Conservation (phyloP, 2,797 vertebrate genomes). For the Lacerta agilis region DNA sequence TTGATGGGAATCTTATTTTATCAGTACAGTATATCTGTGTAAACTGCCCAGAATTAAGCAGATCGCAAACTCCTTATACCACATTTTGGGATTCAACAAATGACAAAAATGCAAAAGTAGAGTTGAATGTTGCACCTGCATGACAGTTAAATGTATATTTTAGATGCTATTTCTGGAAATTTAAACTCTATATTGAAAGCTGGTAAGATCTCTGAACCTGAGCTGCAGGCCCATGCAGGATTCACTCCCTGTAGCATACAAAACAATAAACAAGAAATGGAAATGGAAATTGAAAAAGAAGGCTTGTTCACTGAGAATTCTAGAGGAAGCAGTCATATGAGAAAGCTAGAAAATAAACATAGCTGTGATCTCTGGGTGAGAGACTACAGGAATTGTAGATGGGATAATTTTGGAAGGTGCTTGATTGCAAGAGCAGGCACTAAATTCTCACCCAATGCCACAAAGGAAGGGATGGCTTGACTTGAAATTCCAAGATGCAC, state of each 20-base stretch:
- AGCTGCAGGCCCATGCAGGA: background rate
- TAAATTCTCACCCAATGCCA: background rate
- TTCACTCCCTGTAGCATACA: background rate
- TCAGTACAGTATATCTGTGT: background rate
- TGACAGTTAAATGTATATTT: background rate
- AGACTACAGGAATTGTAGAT: constrained; percentile 27
- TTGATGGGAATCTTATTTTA: background rate
- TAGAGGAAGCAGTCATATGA: constrained; percentile 20
- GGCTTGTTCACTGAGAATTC: background rate
- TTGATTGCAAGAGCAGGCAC: no score
- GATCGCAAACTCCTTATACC: background rate
- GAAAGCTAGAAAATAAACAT: constrained; percentile 17
- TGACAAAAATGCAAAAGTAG: background rate
- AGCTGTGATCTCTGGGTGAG: background rate
- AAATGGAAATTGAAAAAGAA: constrained; percentile 1
- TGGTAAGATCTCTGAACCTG: background rate
- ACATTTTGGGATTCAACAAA: background rate
- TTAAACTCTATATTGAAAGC: background rate
- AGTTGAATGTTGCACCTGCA: background rate
- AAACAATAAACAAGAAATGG: background rate
- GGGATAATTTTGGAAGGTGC: constrained; percentile 44
- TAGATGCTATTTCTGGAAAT: background rate
- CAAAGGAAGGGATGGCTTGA: constrained; percentile 29
- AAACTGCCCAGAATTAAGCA: background rate
- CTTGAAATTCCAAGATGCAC: background rate